Evolutionary conservation across 1,140 invertebrate genomes (phyloP), one percentile per base, ranked within the genome.

Genomic region (Choristoneura fumiferana): DNA sequence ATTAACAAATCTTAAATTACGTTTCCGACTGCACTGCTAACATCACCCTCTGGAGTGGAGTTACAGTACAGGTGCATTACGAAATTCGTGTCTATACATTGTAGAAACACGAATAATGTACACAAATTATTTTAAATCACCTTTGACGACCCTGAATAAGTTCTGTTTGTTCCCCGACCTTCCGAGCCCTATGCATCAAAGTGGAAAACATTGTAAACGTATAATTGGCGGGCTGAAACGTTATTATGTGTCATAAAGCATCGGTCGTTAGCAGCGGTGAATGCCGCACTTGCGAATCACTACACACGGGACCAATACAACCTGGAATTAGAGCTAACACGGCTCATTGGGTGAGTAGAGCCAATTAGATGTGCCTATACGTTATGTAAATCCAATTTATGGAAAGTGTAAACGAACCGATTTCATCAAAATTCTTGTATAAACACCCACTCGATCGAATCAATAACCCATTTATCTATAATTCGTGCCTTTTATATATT

Each of bases 201-300:
- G 55, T 68, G 61, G 52, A 67, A 61, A 69, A 71, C 65, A 72
- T 65, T 67, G 63, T 71, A 54, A 59, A 34, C 43, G 39, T 58
- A 71, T 76, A 67, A 78, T 72, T 73, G 62, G 53, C 56, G 58
- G 36, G 58, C 64, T 63, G 67, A 75, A 74, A 68, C 60, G 53
- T 75, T 72, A 78, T 74, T 63, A 73, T 54, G 57, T 58, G 67
- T 71, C 66, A 66, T 73, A 70, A 79, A 68, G 36, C 38, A 12
- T 38, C 60, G 67, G 64, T 70, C 73, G 71, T 73, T 69, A 67
- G 35, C 64, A 36, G 54, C 40, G 33, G 38, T 9, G 39, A 43
- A 17, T 36, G 33, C 56, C 59, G 60, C 6, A 29, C 22, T 29
- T 59, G 17, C 61, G 57, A 37, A 34, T 13, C 40, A 45, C 37